Evolutionary conservation across 2,888 invertebrate genomes (phyloP).

Genomic region (Hofmannophila pseudospretella): DNA sequence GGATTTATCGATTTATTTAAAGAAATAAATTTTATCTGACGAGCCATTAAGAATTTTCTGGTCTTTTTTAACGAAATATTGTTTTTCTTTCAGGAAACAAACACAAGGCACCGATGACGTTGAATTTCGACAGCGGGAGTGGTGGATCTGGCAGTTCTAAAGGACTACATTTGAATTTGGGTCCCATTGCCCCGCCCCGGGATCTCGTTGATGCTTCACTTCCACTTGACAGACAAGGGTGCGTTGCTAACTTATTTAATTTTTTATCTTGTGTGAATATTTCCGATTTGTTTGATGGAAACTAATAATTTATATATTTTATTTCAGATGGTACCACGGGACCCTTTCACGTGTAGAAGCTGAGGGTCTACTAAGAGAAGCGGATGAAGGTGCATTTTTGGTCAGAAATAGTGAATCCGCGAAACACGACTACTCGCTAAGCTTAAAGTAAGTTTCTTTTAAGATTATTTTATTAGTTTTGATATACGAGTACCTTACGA

Average conservation of each 20-base stretch:
- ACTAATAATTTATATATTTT: too few species aligned
- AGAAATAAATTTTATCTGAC: not conserved
- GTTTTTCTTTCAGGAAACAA: constrained; percentile 63
- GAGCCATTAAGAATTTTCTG: not conserved
- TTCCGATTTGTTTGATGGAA: not conserved
- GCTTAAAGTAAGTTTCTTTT: constrained; percentile 88
- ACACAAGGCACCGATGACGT: constrained; percentile 84
- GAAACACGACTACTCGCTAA: constrained; percentile 94
- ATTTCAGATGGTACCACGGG: constrained; percentile 94
- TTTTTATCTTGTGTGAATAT: not conserved
- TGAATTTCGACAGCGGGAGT: constrained; percentile 82
- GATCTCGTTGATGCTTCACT: constrained; percentile 88
- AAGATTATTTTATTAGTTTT: not conserved
- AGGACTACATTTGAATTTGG: constrained; percentile 85
- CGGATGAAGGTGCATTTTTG: constrained; percentile 94
- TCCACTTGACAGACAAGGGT: constrained; percentile 94
- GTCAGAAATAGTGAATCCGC: constrained; percentile 96
- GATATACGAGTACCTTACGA: not conserved
- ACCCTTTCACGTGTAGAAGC: constrained; percentile 94
- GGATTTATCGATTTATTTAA: not conserved
- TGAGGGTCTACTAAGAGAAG: constrained; percentile 89
- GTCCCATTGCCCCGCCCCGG: constrained; percentile 80
- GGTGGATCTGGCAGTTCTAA: constrained; percentile 63
- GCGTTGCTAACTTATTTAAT: constrained; percentile 37
- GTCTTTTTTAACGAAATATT: not conserved